Base-by-base conservation (phyloP, 2,113 vertebrate genomes). In the Podarcis cretensis region DNA sequence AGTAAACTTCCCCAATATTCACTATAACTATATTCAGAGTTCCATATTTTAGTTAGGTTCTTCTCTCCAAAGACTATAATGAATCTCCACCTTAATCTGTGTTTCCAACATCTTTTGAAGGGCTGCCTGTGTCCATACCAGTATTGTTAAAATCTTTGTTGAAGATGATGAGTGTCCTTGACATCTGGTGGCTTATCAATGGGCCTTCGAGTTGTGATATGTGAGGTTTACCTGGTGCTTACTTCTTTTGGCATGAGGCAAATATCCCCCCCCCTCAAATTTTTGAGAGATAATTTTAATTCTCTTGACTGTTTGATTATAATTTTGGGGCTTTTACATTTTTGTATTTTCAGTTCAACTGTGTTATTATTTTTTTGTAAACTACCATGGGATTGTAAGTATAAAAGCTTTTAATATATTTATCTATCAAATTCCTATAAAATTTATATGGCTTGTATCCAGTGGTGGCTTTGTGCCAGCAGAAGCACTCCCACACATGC, bases 21-120 rank as follows among this genome's bases (percentile, higher is more conserved):
- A 63, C 59, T 37, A 8, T 54, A 54, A 54, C 48, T 54, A 54
- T 12, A 54, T 54, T 54, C 9, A 54, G 10, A 54, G 48, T 82
- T 25, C 35, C 10, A 83, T 13, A 6, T 40, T n/a, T 3, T 84
- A 69, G 65, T 81, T 90, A 74, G 2, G 59, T 74, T 87, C 86
- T 90, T 71, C 23, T 87, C 1, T 85, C 54, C 1, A 68, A 82
- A 85, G 6, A 69, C 71, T 84, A 6, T 6, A 54, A 68, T 83
- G 80, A 73, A 82, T 54, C 0, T 1, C 87, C 83, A 21, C 27
- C 85, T 78, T 90, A 37, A 94, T 74, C 32, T 83, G 5, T 77
- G 2, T 71, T 83, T 89, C 32, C 66, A 89, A 87, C 43, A 57
- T 16, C 6, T 12, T 25, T 78, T 48, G 37, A 48, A 30, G 3